Evolutionary conservation across 2,888 invertebrate genomes (phyloP).

Genomic region (Lepidochitona cinerea): DNA sequence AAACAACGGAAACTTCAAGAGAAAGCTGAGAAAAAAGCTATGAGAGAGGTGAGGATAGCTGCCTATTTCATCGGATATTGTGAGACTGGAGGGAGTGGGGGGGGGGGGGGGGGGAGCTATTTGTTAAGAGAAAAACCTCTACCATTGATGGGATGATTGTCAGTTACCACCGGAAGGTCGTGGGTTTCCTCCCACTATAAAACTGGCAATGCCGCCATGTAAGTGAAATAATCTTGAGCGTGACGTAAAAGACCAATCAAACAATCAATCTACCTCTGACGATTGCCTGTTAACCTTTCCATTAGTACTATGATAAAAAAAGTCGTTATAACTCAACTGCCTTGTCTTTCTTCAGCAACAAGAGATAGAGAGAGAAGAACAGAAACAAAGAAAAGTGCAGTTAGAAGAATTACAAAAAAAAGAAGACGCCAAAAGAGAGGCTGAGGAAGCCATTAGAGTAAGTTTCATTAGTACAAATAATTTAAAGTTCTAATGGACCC

Average conservation of each 20-base stretch:
- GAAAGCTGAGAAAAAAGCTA: conserved; percentile 88
- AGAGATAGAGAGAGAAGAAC: conserved; percentile 83
- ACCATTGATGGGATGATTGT: too few relatives aligned
- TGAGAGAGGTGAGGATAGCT: conserved; percentile 76
- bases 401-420: conserved; percentile 84
- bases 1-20: conserved; percentile 95
- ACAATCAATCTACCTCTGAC: too few relatives aligned
- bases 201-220: too few relatives aligned
- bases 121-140: not conserved
- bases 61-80: not conserved
- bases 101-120: not conserved
- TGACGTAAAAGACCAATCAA: too few relatives aligned
- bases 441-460: conserved; percentile 59
- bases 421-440: conserved; percentile 75
- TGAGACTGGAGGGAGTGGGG: not conserved
- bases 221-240: too few relatives aligned
- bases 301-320: too few relatives aligned
- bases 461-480: too few relatives aligned
- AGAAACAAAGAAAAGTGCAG: conserved; percentile 82
- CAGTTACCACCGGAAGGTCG: too few relatives aligned
- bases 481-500: too few relatives aligned
- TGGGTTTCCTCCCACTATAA: too few relatives aligned
- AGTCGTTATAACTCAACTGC: too few relatives aligned
- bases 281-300: too few relatives aligned
- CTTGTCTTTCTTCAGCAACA: conserved; percentile 39